Evolutionary conservation across 2,113 vertebrate species (phyloP).

Genomic region (Alosa alosa): DNA sequence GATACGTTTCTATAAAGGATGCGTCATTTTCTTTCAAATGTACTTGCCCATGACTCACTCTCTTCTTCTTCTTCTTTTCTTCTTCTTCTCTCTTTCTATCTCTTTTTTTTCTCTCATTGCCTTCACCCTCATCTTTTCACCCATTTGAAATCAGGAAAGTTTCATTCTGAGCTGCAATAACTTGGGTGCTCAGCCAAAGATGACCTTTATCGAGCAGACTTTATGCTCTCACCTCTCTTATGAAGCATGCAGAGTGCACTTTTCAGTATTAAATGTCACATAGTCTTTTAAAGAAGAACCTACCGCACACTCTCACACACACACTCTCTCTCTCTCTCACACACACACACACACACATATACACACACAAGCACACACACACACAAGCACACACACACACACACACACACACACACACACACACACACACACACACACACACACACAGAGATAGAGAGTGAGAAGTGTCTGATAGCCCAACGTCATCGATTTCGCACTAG

Average conservation of each 20-base stretch:
- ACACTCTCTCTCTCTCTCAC: neutral
- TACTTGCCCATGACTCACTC: neutral
- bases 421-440: neutral
- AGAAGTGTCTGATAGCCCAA: neutral
- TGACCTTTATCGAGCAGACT: conserved; percentile 59
- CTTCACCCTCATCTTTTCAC: neutral
- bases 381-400: neutral
- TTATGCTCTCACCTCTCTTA: conserved; percentile 40
- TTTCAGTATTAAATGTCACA: conserved; percentile 57
- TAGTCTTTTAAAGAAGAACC: conserved; percentile 35
- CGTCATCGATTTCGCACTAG: neutral
- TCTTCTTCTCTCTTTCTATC: neutral
- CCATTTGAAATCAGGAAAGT: neutral
- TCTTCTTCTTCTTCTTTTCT: neutral
- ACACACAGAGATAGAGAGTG: neutral
- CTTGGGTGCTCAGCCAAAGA: conserved; percentile 40
- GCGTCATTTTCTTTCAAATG: neutral
- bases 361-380: neutral
- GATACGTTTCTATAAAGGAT: neutral
- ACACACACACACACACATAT: neutral
- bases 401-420: neutral
- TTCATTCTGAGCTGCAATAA: conserved; percentile 33
- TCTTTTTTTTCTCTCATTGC: neutral
- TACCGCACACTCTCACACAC: neutral
- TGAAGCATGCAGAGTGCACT: conserved; percentile 38